These are phyloP conservation scores for Leptura quadrifasciata DNA, from an alignment of 2,888 invertebrate genomes.

Conservation along the genomic window DNA sequence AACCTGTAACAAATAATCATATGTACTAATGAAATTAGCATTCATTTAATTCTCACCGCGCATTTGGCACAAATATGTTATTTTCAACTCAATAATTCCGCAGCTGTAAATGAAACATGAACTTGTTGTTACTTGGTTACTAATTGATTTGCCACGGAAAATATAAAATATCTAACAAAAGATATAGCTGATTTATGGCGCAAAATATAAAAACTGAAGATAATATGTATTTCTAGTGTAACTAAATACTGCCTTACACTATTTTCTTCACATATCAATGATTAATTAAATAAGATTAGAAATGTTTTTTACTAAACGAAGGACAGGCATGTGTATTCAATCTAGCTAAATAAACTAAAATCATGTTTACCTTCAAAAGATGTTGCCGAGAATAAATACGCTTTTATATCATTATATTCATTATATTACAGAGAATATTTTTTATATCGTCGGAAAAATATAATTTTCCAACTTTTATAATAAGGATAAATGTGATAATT, in stretches of 20 bases:
- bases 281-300: constrained; percentile 2
- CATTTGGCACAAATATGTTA: background rate
- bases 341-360: background rate
- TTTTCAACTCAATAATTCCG: background rate
- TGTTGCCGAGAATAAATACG: background rate
- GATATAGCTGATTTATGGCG: background rate
- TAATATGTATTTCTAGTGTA: background rate
- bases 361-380: constrained; percentile 4
- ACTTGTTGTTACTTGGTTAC: background rate
- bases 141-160: background rate
- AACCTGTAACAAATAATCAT: too few species aligned
- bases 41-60: too few species aligned
- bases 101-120: background rate
- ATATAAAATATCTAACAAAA: constrained; percentile 3
- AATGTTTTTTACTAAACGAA: background rate
- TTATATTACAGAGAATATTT: background rate
- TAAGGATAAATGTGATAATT: constrained; percentile 12
- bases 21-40: too few species aligned
- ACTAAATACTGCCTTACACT: background rate
- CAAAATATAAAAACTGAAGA: background rate
- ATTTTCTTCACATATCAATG: background rate
- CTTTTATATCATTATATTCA: background rate
- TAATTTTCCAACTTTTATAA: background rate
- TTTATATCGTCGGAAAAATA: background rate
- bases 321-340: background rate